Conservation (phyloP, 2,113 vertebrate genomes). For the Labrus mixtus region DNA sequence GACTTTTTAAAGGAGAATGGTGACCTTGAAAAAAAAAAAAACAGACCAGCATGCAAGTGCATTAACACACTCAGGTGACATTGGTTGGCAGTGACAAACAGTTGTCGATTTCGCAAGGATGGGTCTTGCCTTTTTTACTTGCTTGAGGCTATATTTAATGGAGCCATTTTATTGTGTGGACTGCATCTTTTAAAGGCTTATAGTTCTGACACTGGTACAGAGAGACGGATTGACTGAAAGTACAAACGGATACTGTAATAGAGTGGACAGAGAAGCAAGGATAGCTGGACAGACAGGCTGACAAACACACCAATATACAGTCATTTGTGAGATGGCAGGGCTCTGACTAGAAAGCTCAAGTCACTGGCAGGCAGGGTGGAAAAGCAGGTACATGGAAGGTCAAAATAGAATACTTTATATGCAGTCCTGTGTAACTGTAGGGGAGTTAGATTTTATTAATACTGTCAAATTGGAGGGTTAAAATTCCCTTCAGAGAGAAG, state of each 20-base stretch:
- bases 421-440: slow-evolving; percentile 1
- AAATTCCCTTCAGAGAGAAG: background rate
- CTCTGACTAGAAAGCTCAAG: background rate
- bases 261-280: slow-evolving; percentile 4
- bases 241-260: slow-evolving; percentile 31
- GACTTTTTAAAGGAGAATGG: slow-evolving; percentile 6
- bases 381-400: slow-evolving; percentile 3
- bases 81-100: slow-evolving; percentile 32
- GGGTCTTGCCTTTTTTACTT: slow-evolving; percentile 16
- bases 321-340: slow-evolving; percentile 8
- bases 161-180: slow-evolving; percentile 40
- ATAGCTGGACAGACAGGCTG: background rate
- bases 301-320: slow-evolving; percentile 18
- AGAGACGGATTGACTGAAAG: slow-evolving; percentile 37
- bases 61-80: slow-evolving; percentile 33
- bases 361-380: background rate
- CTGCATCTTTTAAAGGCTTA: slow-evolving; percentile 59
- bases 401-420: background rate
- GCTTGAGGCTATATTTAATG: slow-evolving; percentile 44
- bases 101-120: slow-evolving; percentile 46
- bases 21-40: slow-evolving; percentile 21
- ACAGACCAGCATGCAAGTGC: background rate
- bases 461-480: background rate
- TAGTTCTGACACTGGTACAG: slow-evolving; percentile 29
- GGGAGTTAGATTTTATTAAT: background rate